Conservation (phyloP, 2,888 invertebrate genomes). For the Flexamia atlantica region DNA sequence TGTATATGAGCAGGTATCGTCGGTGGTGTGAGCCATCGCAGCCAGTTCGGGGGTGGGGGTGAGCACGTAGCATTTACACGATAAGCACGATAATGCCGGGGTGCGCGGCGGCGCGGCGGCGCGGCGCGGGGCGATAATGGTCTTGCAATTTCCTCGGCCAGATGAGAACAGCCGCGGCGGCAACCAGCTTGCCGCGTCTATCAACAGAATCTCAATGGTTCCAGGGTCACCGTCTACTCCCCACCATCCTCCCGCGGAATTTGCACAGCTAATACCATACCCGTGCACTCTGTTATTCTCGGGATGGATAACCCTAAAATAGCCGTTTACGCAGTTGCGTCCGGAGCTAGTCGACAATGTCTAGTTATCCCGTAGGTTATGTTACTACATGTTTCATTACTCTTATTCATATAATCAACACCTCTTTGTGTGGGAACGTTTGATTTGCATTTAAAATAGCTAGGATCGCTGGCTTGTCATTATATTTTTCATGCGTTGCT, state of each 20-base stretch:
- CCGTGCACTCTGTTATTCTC: constrained; percentile 33
- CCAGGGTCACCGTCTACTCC: constrained; percentile 36
- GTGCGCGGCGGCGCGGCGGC: constrained; percentile 27
- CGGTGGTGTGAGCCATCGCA: neutral
- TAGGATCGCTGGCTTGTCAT: neutral
- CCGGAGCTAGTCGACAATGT: neutral
- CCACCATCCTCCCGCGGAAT: neutral
- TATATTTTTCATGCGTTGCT: too few relatives aligned
- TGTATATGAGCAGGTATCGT: too few relatives aligned
- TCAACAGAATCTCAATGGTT: constrained; percentile 56
- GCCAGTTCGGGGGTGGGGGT: neutral
- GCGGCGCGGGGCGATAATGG: constrained; percentile 46
- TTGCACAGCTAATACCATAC: constrained; percentile 51
- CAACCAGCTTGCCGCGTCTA: constrained; percentile 12
- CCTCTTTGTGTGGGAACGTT: neutral
- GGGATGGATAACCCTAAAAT: constrained; percentile 45
- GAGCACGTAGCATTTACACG: constrained; percentile 35
- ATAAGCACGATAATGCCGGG: constrained; percentile 49
- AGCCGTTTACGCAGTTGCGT: constrained; percentile 26
- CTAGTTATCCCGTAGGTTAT: neutral
- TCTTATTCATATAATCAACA: constrained; percentile 8
- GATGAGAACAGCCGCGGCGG: constrained; percentile 37
- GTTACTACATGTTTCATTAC: constrained; percentile 22
- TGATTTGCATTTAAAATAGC: constrained; percentile 23
- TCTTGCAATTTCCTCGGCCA: constrained; percentile 46